A percentile compares a stretch with the other conserved stretches of the same genome.
phyloP scores from a whole-genome alignment of 2,888 invertebrate genomes.

The Rhorus exstirpatorius region DNA sequence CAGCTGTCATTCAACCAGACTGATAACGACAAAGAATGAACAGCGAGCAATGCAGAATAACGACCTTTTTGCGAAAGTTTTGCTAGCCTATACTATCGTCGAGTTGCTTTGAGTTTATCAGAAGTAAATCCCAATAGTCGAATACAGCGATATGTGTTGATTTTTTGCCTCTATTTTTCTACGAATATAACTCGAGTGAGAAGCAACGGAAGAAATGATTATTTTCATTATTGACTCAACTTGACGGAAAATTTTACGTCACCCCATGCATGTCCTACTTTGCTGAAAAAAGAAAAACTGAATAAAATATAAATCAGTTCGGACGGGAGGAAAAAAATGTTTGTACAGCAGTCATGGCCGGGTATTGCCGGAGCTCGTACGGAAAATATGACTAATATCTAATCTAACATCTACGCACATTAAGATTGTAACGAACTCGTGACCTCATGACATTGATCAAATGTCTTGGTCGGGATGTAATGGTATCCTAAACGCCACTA shows the following conservation, averaged over 20 bases:
- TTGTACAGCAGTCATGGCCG: background rate
- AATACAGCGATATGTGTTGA: background rate
- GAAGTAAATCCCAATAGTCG: background rate
- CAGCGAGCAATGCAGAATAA: conserved; percentile 1
- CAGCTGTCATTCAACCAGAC: conserved; percentile 27
- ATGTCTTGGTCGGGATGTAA: conserved; percentile 41
- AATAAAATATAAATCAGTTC: conserved; percentile 1
- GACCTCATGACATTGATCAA: conserved; percentile 64
- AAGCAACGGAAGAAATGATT: background rate
- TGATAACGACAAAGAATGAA: background rate
- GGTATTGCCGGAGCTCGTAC: background rate
- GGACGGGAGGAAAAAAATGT: conserved; percentile 33
- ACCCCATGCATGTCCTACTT: background rate
- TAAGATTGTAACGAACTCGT: conserved; percentile 62
- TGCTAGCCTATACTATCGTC: background rate
- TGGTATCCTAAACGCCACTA: conserved; percentile 54
- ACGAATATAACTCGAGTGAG: background rate
- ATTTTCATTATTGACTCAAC: background rate
- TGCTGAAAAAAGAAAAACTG: background rate
- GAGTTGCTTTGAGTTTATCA: conserved; percentile 32
- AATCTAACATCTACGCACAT: conserved; percentile 11
- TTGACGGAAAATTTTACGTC: background rate
- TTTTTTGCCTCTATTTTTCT: conserved; percentile 41
- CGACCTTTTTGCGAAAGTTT: conserved; percentile 24
- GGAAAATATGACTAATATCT: conserved; percentile 11